phyloP scores from a whole-genome alignment of 2,113 vertebrate genomes.

The Dicaeum eximium region DNA sequence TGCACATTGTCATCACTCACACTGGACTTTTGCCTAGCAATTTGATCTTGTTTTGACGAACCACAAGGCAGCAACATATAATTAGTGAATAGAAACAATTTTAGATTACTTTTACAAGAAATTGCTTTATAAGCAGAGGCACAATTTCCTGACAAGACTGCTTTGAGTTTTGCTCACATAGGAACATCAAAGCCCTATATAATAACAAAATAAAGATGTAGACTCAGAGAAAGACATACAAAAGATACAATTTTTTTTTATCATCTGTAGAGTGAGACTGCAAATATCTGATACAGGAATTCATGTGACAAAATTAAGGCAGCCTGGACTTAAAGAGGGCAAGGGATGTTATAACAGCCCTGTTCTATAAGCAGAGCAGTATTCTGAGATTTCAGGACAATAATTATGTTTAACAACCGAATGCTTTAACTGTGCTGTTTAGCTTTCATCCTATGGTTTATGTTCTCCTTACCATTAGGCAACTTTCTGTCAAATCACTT shows the following conservation, averaged over 20 bases:
- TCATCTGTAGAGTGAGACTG: background rate
- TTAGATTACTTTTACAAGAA: background rate
- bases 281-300: background rate
- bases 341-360: background rate
- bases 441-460: background rate
- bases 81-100: background rate
- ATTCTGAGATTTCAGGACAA: background rate
- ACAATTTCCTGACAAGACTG: background rate
- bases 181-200: background rate
- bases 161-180: background rate
- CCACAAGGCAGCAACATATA: background rate
- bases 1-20: background rate
- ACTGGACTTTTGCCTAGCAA: background rate
- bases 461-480: background rate
- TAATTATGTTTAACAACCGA: background rate
- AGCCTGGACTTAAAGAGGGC: background rate
- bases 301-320: background rate
- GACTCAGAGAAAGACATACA: background rate
- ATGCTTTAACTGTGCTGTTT: background rate
- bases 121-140: background rate
- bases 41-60: background rate
- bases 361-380: background rate
- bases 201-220: background rate
- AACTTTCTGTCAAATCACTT: background rate
- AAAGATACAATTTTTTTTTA: background rate